Conservation (phyloP, 2,113 vertebrate genomes). For the Petrocephalus microphthalmus region DNA sequence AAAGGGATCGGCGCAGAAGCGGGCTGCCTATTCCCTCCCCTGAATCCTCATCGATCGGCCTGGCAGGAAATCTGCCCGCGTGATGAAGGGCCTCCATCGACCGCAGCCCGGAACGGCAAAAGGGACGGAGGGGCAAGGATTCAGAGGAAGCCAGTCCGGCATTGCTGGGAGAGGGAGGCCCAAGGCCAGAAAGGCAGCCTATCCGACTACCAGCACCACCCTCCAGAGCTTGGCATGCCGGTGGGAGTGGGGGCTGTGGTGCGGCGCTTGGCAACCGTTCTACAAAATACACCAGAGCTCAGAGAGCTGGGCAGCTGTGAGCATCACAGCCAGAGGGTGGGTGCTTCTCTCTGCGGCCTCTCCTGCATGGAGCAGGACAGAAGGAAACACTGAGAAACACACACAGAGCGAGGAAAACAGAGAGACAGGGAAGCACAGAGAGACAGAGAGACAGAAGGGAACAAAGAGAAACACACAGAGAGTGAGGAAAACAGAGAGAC, state of each 20-base stretch:
- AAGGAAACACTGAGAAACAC: not conserved
- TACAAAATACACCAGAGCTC: not conserved
- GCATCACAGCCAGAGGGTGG: not conserved
- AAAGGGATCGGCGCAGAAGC: not conserved
- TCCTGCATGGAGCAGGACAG: not conserved
- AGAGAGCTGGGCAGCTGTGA: not conserved
- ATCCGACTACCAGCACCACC: not conserved
- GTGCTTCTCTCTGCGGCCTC: not conserved
- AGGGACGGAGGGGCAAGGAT: not conserved
- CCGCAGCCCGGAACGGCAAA: not conserved
- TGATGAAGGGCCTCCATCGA: slow-evolving; percentile 1
- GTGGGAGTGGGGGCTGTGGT: not conserved
- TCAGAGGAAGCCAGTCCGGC: not conserved
- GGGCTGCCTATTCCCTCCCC: not conserved
- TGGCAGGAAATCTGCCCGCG: not conserved
- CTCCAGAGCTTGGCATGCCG: not conserved
- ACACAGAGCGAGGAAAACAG: not conserved
- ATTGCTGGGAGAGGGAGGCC: not conserved
- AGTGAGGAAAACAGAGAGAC: too few relatives aligned
- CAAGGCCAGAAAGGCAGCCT: not conserved
- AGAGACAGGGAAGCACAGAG: not conserved
- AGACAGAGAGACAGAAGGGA: not conserved
- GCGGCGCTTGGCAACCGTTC: not conserved
- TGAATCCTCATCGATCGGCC: not conserved
- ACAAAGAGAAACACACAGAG: not conserved